Percentiles rank a stretch among this genome's conserved stretches.
These are phyloP conservation scores for Columba janthina DNA, from an alignment of 2,113 vertebrate genomes.

Conservation along the genomic window DNA sequence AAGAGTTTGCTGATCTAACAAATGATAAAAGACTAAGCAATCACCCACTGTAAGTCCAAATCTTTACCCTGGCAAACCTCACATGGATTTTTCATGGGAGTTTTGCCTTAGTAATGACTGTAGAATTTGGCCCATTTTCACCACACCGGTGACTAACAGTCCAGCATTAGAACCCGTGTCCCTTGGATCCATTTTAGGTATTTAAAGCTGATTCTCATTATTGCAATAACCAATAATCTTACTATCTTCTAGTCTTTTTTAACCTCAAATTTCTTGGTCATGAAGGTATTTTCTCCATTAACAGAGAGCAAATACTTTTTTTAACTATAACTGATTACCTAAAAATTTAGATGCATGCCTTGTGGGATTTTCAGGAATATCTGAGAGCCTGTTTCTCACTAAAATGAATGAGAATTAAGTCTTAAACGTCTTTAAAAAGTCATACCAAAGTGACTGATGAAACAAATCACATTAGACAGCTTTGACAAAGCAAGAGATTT, in stretches of 20 bases:
- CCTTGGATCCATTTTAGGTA: background rate
- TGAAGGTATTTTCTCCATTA: background rate
- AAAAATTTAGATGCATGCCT: background rate
- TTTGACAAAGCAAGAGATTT: background rate
- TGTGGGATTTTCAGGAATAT: background rate
- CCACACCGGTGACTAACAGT: background rate
- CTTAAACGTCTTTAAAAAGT: background rate
- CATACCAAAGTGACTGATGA: background rate
- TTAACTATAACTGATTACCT: background rate
- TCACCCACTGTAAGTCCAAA: constrained; percentile 32
- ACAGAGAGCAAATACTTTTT: background rate
- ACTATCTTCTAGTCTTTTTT: background rate
- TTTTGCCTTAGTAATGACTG: constrained; percentile 21
- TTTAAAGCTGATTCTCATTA: background rate
- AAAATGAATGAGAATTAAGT: background rate
- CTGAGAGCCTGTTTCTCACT: background rate
- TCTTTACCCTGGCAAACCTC: constrained; percentile 57
- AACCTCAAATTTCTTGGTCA: background rate
- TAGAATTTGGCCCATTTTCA: constrained; percentile 42
- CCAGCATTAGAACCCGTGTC: background rate
- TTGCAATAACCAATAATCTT: background rate
- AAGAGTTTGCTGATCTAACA: constrained; percentile 59
- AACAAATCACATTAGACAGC: background rate
- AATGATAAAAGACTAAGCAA: constrained; percentile 49
- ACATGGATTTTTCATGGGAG: background rate